phyloP scores from a whole-genome alignment of 2,113 vertebrate genomes.

The Amblyornis subalaris region DNA sequence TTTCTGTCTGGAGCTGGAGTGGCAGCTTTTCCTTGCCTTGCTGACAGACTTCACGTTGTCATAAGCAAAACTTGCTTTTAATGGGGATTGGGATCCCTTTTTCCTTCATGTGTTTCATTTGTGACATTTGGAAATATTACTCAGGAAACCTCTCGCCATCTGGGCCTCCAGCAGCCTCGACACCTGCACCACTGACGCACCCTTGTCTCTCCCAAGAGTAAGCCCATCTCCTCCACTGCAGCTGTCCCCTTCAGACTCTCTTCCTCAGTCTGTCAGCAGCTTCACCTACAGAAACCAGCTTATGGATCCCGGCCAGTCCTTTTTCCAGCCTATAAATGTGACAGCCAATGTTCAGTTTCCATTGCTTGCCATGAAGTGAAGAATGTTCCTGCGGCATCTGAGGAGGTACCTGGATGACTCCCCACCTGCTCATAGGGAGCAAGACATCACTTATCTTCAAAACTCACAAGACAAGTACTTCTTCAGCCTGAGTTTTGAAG shows the following conservation, averaged over 20 bases:
- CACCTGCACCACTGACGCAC: not conserved
- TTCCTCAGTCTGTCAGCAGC: not conserved
- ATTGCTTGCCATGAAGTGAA: not conserved
- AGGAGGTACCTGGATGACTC: not conserved
- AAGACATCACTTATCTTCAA: not conserved
- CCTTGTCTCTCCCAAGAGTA: not conserved
- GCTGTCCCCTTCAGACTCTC: not conserved
- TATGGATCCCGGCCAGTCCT: not conserved
- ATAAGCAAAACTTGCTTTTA: not conserved
- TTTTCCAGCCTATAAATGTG: not conserved
- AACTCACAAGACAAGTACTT: not conserved
- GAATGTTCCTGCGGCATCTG: not conserved
- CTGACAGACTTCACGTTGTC: not conserved
- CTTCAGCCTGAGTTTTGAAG: not conserved
- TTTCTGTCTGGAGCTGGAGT: not conserved
- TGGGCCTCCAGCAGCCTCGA: not conserved
- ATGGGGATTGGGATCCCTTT: not conserved
- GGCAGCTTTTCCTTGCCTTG: not conserved
- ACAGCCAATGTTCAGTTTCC: not conserved
- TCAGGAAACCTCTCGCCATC: not conserved
- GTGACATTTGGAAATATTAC: slow-evolving; percentile 1
- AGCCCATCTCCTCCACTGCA: not conserved
- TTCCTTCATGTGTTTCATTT: not conserved
- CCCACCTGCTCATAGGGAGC: not conserved
- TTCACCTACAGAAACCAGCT: not conserved